Conservation (phyloP, 2,797 vertebrate species). For the Bovichtus variegatus region DNA sequence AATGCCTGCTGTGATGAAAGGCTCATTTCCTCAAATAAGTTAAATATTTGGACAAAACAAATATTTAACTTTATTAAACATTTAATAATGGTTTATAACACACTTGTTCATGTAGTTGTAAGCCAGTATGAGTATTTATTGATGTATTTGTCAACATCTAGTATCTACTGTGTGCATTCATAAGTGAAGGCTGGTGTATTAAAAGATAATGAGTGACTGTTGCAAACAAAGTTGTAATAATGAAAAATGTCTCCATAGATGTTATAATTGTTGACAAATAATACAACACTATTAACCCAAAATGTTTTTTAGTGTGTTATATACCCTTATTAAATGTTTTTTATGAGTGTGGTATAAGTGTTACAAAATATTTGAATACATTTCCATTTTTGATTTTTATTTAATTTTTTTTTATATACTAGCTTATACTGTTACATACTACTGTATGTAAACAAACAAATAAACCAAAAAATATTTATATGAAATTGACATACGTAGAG, state of each 20-base stretch:
- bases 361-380: too few species aligned
- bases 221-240: not conserved
- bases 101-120: not conserved
- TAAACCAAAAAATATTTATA: too few species aligned
- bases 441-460: too few species aligned
- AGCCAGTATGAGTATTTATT: not conserved
- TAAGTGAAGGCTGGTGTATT: not conserved
- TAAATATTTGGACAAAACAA: constrained; percentile 1
- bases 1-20: not conserved
- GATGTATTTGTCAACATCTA: not conserved
- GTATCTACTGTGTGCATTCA: not conserved
- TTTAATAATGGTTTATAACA: not conserved
- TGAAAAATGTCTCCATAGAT: not conserved
- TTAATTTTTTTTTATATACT: too few species aligned
- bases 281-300: too few species aligned
- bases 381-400: too few species aligned
- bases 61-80: not conserved
- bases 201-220: not conserved
- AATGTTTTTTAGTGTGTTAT: too few species aligned
- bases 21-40: not conserved
- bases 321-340: not conserved
- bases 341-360: too few species aligned
- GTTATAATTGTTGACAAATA: not conserved
- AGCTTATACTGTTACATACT: too few species aligned
- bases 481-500: too few species aligned